Conservation (phyloP, 2,888 invertebrate species). For the Gnatocerus cornutus region DNA sequence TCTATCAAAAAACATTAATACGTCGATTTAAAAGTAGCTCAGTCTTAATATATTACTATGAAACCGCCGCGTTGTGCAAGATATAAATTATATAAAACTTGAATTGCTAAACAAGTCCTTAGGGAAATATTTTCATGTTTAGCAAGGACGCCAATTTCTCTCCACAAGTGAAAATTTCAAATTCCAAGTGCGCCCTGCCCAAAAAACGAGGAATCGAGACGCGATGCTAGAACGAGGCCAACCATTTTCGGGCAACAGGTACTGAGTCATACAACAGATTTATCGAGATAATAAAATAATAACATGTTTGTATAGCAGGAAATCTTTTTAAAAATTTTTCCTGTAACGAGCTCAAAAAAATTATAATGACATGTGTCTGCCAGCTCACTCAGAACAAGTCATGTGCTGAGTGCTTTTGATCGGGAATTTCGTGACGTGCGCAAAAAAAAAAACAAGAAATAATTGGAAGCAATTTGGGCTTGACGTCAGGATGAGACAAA, state of each 20-base stretch:
- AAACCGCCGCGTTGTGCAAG: slow-evolving; percentile 31
- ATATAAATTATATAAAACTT: slow-evolving; percentile 37
- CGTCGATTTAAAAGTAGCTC: slow-evolving; percentile 29
- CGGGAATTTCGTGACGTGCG: not conserved
- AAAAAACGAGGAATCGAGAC: slow-evolving; percentile 12
- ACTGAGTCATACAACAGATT: no score
- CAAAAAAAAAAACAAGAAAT: not conserved
- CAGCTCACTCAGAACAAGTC: not conserved
- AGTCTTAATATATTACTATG: slow-evolving; percentile 24
- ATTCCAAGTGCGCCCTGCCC: not conserved
- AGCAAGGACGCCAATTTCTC: slow-evolving; percentile 43
- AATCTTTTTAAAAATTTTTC: not conserved
- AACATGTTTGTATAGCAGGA: not conserved
- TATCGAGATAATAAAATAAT: no score
- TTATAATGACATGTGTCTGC: not conserved
- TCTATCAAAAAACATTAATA: slow-evolving; percentile 4
- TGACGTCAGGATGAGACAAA: no score
- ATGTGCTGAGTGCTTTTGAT: not conserved
- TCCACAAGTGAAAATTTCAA: slow-evolving; percentile 1
- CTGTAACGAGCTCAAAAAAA: not conserved
- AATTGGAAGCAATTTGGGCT: no score
- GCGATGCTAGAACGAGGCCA: slow-evolving; percentile 20
- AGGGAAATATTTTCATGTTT: slow-evolving; percentile 33
- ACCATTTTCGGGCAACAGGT: slow-evolving; percentile 1
- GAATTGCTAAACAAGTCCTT: slow-evolving; percentile 41